phyloP scores from a whole-genome alignment of 2,888 invertebrate species.

The Invenusta paracnida region DNA sequence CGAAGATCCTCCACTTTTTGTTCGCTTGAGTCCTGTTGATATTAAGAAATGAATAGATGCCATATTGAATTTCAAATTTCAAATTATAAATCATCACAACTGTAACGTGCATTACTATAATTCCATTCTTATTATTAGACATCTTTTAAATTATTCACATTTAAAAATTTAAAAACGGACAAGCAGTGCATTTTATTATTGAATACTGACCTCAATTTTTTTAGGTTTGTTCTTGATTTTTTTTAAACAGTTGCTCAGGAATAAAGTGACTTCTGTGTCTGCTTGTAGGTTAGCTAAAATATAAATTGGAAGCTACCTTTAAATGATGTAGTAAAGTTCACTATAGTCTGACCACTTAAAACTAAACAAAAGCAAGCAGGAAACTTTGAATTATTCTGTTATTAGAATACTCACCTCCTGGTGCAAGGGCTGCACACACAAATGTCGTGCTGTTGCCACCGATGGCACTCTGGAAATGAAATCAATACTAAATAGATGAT shows the following conservation, averaged over 20 bases:
- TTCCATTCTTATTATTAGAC: too few species aligned
- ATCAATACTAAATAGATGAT: too few species aligned
- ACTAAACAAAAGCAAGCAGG: too few species aligned
- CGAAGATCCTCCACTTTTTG: background rate
- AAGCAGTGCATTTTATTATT: too few species aligned
- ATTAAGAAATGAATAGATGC: too few species aligned
- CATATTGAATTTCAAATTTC: too few species aligned
- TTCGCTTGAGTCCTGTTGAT: background rate
- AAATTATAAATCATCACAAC: too few species aligned
- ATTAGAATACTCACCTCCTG: background rate
- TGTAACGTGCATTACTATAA: too few species aligned
- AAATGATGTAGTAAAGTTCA: too few species aligned
- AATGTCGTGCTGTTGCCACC: background rate
- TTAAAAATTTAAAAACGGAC: too few species aligned
- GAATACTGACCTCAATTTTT: background rate
- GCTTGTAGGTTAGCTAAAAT: background rate
- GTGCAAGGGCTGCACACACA: background rate
- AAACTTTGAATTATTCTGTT: background rate
- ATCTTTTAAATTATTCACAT: too few species aligned
- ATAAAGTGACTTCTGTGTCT: background rate
- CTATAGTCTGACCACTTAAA: too few species aligned
- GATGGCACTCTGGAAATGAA: background rate
- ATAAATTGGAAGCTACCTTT: background rate
- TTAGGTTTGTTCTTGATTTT: conserved; percentile 9
- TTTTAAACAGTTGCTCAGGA: background rate